Evolutionary conservation across 2,888 invertebrate species (phyloP), one percentile per base, ranked within the genome.

Genomic region (Caenorhabditis sulstoni): DNA sequence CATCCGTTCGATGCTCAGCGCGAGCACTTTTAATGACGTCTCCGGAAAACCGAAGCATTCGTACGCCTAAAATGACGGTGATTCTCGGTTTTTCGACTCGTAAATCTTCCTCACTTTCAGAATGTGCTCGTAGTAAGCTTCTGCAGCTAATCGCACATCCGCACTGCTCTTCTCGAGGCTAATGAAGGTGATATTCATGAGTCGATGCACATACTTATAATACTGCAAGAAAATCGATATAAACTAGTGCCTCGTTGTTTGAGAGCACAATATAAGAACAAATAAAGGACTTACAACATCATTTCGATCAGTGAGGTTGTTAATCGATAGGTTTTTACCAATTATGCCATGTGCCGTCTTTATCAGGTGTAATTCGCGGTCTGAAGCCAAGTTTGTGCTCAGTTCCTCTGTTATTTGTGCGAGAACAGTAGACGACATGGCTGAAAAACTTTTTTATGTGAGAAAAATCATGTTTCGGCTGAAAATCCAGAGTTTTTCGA

Each of bases 11-110:
- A 73, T 58, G 20, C 73, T 73, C 41, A 73, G 39, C 1, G 64
- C 49, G 11, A 73, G 18, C 1, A 73, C 16, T 37, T 64, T 64
- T 0, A 73, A 41, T 14, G 73, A 55, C 14, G 64, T 64, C 39
- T 73, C 73, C 8, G 73, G 64, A 14, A 64, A 73, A 47, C 73
- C 73, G 45, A 57, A 66, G 53, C 65, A 74, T 50, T 74, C 66
- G 35, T 74, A 66, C 0, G 59, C 53, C 65, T 74, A n/a, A 29
- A 70, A 23, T 35, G 18, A 53, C 14, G 3, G 14, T 20, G 29
- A 9, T 16, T 5, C 3, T 3, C 7, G 20, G 16, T 14, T 37
- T 49, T 22, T 20, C 16, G 49, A 14, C 3, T 58, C 12, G 39
- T 53, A 18, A 0, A 14, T 29, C 4, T 29, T 29, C 29, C 29